phyloP scores from a whole-genome alignment of 2,797 vertebrate species.

The Diplodus puntazzo region DNA sequence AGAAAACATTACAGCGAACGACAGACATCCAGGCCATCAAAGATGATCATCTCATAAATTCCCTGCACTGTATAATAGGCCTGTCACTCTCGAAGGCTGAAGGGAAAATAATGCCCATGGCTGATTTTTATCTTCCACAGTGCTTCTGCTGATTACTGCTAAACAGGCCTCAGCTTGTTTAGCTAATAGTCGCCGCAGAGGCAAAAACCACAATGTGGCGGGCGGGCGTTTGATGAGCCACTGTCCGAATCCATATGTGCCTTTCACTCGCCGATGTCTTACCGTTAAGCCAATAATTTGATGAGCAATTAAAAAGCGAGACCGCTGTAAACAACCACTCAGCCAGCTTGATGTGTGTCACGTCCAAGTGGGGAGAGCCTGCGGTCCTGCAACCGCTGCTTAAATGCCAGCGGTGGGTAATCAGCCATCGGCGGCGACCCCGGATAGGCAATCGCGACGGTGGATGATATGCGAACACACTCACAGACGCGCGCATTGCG shows the following conservation, averaged over 20 bases:
- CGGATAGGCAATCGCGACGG: conserved; percentile 32
- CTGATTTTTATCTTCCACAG: conserved; percentile 77
- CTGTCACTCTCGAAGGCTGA: conserved; percentile 81
- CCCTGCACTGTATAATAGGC: conserved; percentile 79
- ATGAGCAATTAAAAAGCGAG: conserved; percentile 74
- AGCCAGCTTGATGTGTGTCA: conserved; percentile 48
- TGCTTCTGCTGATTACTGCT: conserved; percentile 80
- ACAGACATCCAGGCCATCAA: conserved; percentile 80
- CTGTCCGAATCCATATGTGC: conserved; percentile 76
- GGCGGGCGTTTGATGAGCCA: conserved; percentile 56
- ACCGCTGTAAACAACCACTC: conserved; percentile 61
- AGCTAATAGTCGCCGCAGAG: conserved; percentile 69
- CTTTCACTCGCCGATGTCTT: conserved; percentile 64
- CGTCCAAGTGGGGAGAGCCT: conserved; percentile 35
- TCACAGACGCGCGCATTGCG: neutral
- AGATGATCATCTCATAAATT: conserved; percentile 84
- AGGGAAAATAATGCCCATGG: conserved; percentile 74
- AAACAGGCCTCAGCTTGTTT: conserved; percentile 80
- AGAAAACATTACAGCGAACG: conserved; percentile 77
- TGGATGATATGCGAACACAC: conserved; percentile 23
- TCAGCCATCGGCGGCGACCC: conserved; percentile 54
- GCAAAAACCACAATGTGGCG: conserved; percentile 43
- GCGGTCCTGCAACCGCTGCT: conserved; percentile 33
- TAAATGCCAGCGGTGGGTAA: conserved; percentile 67
- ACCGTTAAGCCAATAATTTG: conserved; percentile 72